A percentile compares a stretch with the other conserved stretches of the same genome.
These are phyloP conservation scores for Apamea anceps DNA, from an alignment of 2,888 invertebrate genomes.

Conservation along the genomic window DNA sequence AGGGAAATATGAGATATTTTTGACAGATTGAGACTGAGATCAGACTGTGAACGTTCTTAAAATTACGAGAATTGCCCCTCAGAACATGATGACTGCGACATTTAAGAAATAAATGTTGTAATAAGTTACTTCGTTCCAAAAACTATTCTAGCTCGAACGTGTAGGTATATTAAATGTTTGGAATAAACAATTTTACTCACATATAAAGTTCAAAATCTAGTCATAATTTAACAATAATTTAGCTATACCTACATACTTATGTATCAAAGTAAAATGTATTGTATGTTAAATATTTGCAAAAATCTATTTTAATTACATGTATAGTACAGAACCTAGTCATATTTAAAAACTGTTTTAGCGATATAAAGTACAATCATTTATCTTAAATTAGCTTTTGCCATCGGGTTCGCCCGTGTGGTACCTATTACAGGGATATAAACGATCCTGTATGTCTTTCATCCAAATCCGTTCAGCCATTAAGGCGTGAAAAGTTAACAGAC, in stretches of 20 bases:
- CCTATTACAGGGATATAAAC: not conserved
- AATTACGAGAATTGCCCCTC: too few species aligned
- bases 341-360: not conserved
- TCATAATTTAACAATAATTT: conserved; percentile 1
- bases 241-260: not conserved
- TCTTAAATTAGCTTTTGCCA: not conserved
- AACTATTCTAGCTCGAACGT: not conserved
- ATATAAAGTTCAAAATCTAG: not conserved
- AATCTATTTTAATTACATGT: conserved; percentile 17
- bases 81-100: too few species aligned
- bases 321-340: not conserved
- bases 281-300: conserved; percentile 1
- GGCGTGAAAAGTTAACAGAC: not conserved
- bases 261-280: not conserved
- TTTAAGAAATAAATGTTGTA: too few species aligned
- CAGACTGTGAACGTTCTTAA: too few species aligned
- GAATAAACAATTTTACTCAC: conserved; percentile 3
- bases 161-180: not conserved
- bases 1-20: too few species aligned
- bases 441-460: not conserved
- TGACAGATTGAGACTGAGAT: too few species aligned
- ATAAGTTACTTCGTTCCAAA: not conserved
- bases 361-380: not conserved
- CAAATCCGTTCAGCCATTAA: not conserved
- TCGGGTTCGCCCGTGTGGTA: not conserved